Conservation (phyloP, 2,797 vertebrate species). For the Pipistrellus pygmaeus region DNA sequence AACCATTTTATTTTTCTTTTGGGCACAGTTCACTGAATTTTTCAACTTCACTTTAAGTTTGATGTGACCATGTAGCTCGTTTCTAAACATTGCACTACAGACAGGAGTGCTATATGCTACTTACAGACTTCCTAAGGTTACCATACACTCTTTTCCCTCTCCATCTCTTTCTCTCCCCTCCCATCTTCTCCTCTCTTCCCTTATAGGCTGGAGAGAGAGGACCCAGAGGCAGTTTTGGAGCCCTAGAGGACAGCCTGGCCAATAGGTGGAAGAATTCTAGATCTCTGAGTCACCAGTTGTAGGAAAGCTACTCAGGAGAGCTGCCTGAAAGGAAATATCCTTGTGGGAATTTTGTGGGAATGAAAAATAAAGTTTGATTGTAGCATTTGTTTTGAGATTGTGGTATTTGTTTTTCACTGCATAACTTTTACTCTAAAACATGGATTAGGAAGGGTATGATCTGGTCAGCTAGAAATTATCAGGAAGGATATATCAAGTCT, state of each 20-base stretch:
- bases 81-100: neutral
- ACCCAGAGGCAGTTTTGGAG: neutral
- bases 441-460: neutral
- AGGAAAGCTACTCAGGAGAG: neutral
- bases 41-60: neutral
- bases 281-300: neutral
- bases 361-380: neutral
- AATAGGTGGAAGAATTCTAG: neutral
- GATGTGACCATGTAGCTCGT: neutral
- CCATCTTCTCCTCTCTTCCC: neutral
- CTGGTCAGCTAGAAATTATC: neutral
- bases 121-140: neutral
- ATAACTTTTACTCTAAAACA: slow-evolving; percentile 24
- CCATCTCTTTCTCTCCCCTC: neutral
- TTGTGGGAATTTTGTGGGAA: neutral
- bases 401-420: neutral
- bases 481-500: neutral
- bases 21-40: neutral
- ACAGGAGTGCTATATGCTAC: neutral
- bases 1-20: neutral
- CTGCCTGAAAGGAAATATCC: neutral
- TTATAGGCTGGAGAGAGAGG: neutral
- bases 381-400: neutral
- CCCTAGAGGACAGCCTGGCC: neutral
- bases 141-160: neutral